Conservation (phyloP, 2,888 invertebrate species). For the Ecliptopera silaceata region DNA sequence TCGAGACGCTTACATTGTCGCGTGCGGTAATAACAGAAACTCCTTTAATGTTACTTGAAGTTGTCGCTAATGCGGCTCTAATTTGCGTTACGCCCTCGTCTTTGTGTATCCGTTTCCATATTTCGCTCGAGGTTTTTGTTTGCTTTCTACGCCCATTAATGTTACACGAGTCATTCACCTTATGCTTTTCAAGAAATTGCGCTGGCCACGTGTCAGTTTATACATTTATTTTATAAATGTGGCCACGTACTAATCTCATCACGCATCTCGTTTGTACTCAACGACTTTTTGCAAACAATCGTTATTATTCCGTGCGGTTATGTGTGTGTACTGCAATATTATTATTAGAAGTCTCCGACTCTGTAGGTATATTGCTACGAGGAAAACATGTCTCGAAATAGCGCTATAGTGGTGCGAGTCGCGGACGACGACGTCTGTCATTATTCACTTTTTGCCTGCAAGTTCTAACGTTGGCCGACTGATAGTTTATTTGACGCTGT, state of each 20-base stretch:
- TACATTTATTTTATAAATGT: conserved; percentile 43
- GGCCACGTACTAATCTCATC: conserved; percentile 36
- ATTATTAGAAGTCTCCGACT: conserved; percentile 57
- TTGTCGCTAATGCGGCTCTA: conserved; percentile 56
- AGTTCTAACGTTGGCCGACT: conserved; percentile 52
- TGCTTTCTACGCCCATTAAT: conserved; percentile 45
- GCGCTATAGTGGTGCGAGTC: conserved; percentile 64
- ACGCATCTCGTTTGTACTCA: conserved; percentile 41
- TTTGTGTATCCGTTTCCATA: conserved; percentile 45
- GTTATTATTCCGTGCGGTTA: conserved; percentile 47
- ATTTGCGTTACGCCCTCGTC: conserved; percentile 52
- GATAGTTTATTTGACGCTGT: conserved; percentile 55
- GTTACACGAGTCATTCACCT: conserved; percentile 63
- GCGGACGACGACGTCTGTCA: conserved; percentile 51
- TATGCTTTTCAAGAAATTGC: conserved; percentile 37
- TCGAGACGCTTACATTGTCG: conserved; percentile 52
- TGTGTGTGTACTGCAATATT: conserved; percentile 51
- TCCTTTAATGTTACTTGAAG: conserved; percentile 58
- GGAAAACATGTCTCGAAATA: conserved; percentile 76
- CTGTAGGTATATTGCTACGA: conserved; percentile 65
- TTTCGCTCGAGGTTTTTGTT: conserved; percentile 49
- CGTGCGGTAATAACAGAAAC: conserved; percentile 58
- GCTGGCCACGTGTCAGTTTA: conserved; percentile 51
- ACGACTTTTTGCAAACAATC: conserved; percentile 48
- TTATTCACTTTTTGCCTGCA: conserved; percentile 67